phyloP scores from a whole-genome alignment of 2,888 invertebrate genomes.

The Penaeus monodon region DNA sequence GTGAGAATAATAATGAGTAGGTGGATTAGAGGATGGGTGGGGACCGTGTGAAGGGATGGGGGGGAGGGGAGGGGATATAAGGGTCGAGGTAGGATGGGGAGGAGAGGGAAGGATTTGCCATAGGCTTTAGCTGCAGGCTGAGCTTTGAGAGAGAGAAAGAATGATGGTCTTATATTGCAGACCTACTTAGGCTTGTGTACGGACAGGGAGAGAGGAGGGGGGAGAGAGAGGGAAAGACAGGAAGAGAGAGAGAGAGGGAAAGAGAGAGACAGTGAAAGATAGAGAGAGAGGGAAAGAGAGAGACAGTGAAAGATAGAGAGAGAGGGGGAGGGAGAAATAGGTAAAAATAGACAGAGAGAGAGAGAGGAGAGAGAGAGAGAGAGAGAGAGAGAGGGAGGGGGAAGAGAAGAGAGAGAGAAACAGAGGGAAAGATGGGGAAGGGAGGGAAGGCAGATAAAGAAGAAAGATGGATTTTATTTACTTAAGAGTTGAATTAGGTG shows the following conservation, averaged over 20 bases:
- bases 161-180: too few relatives aligned
- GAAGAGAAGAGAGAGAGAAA: neutral
- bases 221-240: neutral
- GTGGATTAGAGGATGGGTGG: too few relatives aligned
- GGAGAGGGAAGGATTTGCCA: too few relatives aligned
- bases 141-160: too few relatives aligned
- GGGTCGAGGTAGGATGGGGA: too few relatives aligned
- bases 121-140: too few relatives aligned
- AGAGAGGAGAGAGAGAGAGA: neutral
- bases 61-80: too few relatives aligned
- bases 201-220: neutral
- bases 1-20: too few relatives aligned
- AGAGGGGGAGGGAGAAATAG: neutral
- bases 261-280: slow-evolving; percentile 3
- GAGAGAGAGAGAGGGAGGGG: neutral
- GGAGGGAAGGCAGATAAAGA: neutral
- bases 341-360: neutral
- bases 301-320: slow-evolving; percentile 3
- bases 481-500: too few relatives aligned
- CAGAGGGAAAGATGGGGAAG: neutral
- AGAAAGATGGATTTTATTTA: neutral
- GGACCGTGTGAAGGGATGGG: too few relatives aligned
- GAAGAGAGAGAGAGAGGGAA: neutral
- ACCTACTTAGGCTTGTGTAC: too few relatives aligned
- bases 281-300: slow-evolving; percentile 7